These are phyloP conservation scores for Ibidorhyncha struthersii DNA, from an alignment of 2,113 vertebrate genomes.

Conservation along the genomic window DNA sequence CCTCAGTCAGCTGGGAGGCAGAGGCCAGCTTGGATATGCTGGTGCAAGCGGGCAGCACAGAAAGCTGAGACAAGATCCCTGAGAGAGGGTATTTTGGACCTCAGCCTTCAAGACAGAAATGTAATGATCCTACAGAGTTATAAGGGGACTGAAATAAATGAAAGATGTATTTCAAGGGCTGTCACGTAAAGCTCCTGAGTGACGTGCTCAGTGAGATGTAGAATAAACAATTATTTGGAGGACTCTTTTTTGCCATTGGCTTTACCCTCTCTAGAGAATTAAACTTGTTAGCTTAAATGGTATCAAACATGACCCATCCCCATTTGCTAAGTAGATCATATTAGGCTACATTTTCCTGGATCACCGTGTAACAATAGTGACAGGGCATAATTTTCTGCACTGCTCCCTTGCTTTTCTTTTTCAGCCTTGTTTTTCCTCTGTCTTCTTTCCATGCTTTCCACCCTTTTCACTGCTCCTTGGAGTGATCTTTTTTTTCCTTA, in stretches of 20 bases:
- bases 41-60: background rate
- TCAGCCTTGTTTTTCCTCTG: background rate
- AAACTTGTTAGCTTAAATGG: background rate
- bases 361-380: background rate
- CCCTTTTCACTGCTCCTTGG: background rate
- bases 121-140: background rate
- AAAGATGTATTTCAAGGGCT: background rate
- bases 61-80: background rate
- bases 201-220: background rate
- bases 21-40: background rate
- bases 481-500: background rate
- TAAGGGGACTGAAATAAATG: background rate
- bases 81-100: background rate
- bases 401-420: background rate
- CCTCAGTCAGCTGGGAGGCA: background rate
- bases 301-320: background rate
- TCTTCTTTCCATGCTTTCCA: background rate
- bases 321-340: background rate
- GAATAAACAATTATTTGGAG: background rate
- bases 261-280: background rate
- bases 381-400: background rate
- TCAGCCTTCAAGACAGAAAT: background rate
- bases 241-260: background rate
- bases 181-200: background rate
- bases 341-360: background rate